Conservation (phyloP, 2,888 invertebrate genomes). For the Zonitis immaculata region DNA sequence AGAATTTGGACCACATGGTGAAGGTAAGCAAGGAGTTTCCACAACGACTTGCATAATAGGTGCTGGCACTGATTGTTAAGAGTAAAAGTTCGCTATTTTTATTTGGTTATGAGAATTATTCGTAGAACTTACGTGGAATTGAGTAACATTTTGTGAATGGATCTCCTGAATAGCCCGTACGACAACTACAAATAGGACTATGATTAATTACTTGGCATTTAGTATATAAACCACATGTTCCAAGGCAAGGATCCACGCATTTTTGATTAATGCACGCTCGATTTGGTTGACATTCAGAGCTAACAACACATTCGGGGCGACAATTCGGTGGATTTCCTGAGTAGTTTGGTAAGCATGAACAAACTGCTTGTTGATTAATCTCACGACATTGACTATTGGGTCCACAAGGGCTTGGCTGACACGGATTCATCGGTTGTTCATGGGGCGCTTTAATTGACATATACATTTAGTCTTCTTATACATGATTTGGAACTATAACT, state of each 20-base stretch:
- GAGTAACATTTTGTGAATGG: slow-evolving; percentile 69
- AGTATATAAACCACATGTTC: not conserved
- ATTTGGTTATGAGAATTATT: no score
- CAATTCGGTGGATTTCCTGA: slow-evolving; percentile 49
- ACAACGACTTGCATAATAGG: slow-evolving; percentile 37
- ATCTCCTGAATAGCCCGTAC: slow-evolving; percentile 65
- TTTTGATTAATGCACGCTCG: slow-evolving; percentile 65
- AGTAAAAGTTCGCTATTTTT: no score
- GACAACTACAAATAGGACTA: slow-evolving; percentile 68
- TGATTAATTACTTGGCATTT: slow-evolving; percentile 71
- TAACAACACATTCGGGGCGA: slow-evolving; percentile 62
- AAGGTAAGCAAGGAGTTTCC: slow-evolving; percentile 68
- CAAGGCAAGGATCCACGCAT: slow-evolving; percentile 61
- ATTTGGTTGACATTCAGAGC: slow-evolving; percentile 61
- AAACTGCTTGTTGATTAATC: slow-evolving; percentile 38
- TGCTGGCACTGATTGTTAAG: slow-evolving; percentile 32
- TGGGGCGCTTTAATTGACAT: no score
- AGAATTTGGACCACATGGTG: slow-evolving; percentile 75
- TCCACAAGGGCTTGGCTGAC: slow-evolving; percentile 71
- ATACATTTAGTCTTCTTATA: no score
- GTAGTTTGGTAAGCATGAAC: slow-evolving; percentile 43
- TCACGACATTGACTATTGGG: slow-evolving; percentile 69
- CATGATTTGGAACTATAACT: slow-evolving; percentile 25
- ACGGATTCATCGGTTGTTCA: slow-evolving; percentile 54
- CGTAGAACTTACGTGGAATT: slow-evolving; percentile 42